Evolutionary conservation across 2,888 invertebrate species (phyloP), one percentile per base, ranked within the genome.

Genomic region (Sarcophaga caerulescens): DNA sequence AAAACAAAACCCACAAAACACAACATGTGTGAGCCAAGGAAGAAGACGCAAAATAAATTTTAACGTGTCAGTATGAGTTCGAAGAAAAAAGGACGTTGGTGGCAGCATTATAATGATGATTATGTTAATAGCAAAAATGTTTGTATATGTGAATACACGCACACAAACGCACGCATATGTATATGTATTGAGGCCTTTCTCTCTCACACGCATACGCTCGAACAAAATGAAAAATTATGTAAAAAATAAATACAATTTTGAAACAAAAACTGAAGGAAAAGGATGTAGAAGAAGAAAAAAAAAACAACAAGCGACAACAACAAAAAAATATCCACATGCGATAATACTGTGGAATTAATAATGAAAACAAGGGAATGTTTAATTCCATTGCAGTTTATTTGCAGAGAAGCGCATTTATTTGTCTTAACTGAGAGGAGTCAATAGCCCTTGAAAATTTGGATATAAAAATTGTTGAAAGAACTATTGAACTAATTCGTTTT

Each of bases 191-290:
- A 52, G 17, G 4, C 4, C 52, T 14, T 35, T 14, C 52, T 14
- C 52, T 14, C 0, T 14, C 76, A 74, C 60, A 57, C 77, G 12
- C 47, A 57, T 76, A 69, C 81, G 82, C 70, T 73, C 82, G 69
- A 75, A 73, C 60, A 52, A 80, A 77, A 83, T 79, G 84, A 87
- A 84, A 86, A 87, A 85, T 78, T 89, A 89, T 88, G 89, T 89
- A 88, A 88, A 74, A 35, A 87, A 74, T 82, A 85, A 88, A 87
- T 85, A 77, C 74, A 84, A 86, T 86, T 86, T 86, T 86, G 86
- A 86, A 86, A 86, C 84, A 86, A 86, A 84, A 86, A 86, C 84
- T 86, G 66, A 86, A 86, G 83, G 83, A 84, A 86, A 52, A 84
- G 78, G 84, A 78, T 70, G 69, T 74, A 79, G 74, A 81, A 75